Evolutionary conservation across 2,888 invertebrate species (phyloP), one percentile per base, ranked within the genome.

Genomic region (Tryphoninae sp.): DNA sequence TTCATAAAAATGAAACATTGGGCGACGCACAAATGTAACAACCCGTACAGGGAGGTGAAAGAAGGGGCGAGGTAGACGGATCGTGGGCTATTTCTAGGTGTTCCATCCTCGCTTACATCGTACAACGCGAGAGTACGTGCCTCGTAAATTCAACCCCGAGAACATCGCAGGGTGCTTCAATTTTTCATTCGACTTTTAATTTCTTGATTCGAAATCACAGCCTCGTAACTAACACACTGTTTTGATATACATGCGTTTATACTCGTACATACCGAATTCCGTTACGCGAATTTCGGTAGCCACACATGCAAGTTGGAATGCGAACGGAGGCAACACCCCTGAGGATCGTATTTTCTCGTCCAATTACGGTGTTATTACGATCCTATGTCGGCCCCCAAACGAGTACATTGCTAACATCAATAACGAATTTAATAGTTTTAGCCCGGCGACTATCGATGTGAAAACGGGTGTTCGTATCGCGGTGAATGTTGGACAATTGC

Each of bases 341-440:
- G 59, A 26, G 71, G 51, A 71, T 76, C 71, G 65, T 75, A 75
- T 76, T 80, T 80, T 75, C 71, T 59, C 2, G 71, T 59, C 58
- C 80, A 80, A 75, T 80, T 75, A 71, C 75, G 16, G 74, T 58
- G 74, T 80, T 75, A 65, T 75, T 75, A 75, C 71, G 59, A 65
- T 59, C 26, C 49, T 16, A 16, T 45, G 49, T n/a, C 13, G 69
- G 49, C 68, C 69, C 68, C 69, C 58, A 40, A 49, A 67, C 49
- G 55, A 49, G 55, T 16, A 58, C 61, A 61, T 49, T 64, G 62
- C 69, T 23, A 62, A 80, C 65, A 65, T 75, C 59, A 59, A 75
- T 80, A 80, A 69, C 71, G 45, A 80, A 80, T 80, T 75, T 80
- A 65, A 75, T 71, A 75, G 69, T 65, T 80, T 80, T 69, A 69